Base-by-base conservation (phyloP, 2,888 invertebrate species). In the Sisyra nigra region DNA sequence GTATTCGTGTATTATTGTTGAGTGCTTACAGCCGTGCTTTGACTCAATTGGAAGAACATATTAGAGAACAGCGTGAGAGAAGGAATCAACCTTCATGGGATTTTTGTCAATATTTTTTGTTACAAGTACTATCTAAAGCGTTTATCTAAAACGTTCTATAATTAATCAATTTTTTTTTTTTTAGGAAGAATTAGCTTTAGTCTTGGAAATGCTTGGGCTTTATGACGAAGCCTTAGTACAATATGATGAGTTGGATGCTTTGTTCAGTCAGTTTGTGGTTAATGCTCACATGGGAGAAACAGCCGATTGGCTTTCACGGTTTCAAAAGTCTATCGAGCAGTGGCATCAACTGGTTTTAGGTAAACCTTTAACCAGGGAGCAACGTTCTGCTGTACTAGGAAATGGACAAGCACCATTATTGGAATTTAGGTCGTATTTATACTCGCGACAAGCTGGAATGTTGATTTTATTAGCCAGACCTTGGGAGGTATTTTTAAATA, bases 191-290 rank as follows among this genome's bases (percentile, higher is more conserved):
- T 69, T 96, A 52, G 94, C 93, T 45, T 86, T 94, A 64, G 87
- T 91, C 49, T 72, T 92, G 54, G 89, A 94, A 71, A 92, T 92
- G 83, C 66, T 96, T 50, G 89, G 89, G 45, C 69, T 96, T 49
- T 81, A 86, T 56, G 91, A 93, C 51, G 94, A 96, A 66, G 89
- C 94, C 10, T 67, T 96, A 51, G 86, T 96, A 44, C 96, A 96
- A 57, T 97, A 94, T 60, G 96, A 96, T 60, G 96, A 96, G 65
- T 68, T 97, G 55, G 94, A 96, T 67, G 94, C 93, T 40, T 72
- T 96, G 51, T 93, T 96, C 62, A 91, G 93, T 2, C 94, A 96
- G 67, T 94, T 93, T 66, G 82, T 96, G 44, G 79, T 91, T 50
- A 93, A 93, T 66, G 86, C 89, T n/a, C 83, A 85, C 55, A 75